Evolutionary conservation across 2,113 vertebrate genomes (phyloP), one percentile per base, ranked within the genome.

Genomic region (Lamprologus lemairii): DNA sequence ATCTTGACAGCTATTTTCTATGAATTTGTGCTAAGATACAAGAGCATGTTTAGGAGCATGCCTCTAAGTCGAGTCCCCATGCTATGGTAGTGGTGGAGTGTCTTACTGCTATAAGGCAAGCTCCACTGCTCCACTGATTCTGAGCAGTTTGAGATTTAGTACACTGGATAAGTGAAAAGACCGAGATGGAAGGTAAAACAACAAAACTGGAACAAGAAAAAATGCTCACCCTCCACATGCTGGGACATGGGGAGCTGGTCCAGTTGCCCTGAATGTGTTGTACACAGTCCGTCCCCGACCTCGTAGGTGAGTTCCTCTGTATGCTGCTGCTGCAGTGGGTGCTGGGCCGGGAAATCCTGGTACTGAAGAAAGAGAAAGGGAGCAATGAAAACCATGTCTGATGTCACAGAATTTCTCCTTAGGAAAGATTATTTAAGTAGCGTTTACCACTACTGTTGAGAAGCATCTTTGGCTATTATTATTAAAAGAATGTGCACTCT

Each of bases 261-360:
- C 98, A 0, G 98, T 98, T 3, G 98, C 98, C 57, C 98, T 96
- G 89, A 99, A 98, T 7, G 98, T 97, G 95, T 99, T 99, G 96
- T 98, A 99, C 83, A 99, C 97, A 1, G 98, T 98, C 91, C 98
- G 97, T 55, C 98, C 98, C 88, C 98, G 96, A 89, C 98, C 98
- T 93, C 98, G 94, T 96, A 98, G 97, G 81, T 99, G 98, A 11
- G 98, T 97, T 87, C 98, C 98, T 97, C 98, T 96, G 96, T 99
- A 99, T 0, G 98, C 97, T 14, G 98, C 98, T 8, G 98, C 98
- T 4, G 94, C 88, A 93, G 97, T 98, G 13, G 98, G 97, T 28
- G 98, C 97, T 93, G 98, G 97, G 95, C 98, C 97, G 17, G 98
- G 98, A 92, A 99, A 99, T 93, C 98, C 98, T 92, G 98, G 98